Percentiles rank a stretch among this genome's conserved stretches.
Evolutionary conservation across 2,113 vertebrate species (phyloP).

Genomic region (Pterocles gutturalis): DNA sequence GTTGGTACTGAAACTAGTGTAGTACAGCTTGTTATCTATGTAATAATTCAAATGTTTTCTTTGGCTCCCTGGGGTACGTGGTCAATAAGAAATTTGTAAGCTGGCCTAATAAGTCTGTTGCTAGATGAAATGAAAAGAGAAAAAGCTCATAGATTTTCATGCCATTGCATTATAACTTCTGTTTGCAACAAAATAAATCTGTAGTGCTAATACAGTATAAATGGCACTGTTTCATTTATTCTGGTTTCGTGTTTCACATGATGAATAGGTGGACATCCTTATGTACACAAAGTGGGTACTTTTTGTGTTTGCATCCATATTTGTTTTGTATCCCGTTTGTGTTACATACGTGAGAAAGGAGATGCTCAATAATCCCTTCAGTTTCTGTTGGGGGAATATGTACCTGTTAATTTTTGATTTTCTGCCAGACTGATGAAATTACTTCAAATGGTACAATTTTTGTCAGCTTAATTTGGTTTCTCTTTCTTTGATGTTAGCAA

Average conservation of each 20-base stretch:
- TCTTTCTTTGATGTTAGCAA: background rate
- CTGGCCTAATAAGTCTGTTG: background rate
- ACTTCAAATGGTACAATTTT: background rate
- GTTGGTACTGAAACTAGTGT: conserved; percentile 43
- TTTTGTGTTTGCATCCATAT: background rate
- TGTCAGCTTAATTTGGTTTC: background rate
- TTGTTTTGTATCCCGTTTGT: background rate
- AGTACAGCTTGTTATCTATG: conserved; percentile 32
- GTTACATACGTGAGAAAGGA: background rate
- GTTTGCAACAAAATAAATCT: background rate
- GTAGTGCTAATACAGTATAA: background rate
- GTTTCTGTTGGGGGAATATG: background rate
- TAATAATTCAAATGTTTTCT: conserved; percentile 53
- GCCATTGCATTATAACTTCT: background rate
- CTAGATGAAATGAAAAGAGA: background rate
- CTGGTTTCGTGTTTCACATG: background rate
- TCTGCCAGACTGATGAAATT: background rate
- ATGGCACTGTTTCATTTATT: background rate
- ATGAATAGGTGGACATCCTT: background rate
- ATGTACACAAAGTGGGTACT: background rate
- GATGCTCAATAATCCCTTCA: background rate
- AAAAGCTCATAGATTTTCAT: background rate
- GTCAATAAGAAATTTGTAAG: conserved; percentile 44
- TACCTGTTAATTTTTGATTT: background rate
- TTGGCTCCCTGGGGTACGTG: background rate